phyloP scores from a whole-genome alignment of 2,797 vertebrate species.

The Tachyglossus aculeatus region DNA sequence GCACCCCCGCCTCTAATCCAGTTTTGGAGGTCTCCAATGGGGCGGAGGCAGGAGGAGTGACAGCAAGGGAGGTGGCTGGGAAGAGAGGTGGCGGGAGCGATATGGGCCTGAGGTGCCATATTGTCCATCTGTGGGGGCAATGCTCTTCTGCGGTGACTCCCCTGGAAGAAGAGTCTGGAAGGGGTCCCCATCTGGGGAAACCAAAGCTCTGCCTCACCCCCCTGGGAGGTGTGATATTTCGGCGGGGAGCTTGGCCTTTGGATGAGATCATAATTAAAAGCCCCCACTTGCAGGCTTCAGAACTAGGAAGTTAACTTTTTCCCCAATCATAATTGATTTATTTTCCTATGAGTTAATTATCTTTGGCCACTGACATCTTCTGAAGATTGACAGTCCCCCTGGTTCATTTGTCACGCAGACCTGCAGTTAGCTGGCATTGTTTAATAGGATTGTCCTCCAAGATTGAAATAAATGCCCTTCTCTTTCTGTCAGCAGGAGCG shows the following conservation, averaged over 20 bases:
- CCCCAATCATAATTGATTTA: conserved; percentile 45
- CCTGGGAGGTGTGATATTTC: no score
- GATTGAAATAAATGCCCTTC: conserved; percentile 60
- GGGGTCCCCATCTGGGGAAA: no score
- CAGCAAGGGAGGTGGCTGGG: no score
- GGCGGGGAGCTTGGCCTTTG: not conserved
- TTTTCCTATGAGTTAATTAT: conserved; percentile 55
- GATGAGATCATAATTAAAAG: conserved; percentile 37
- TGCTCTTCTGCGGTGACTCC: no score
- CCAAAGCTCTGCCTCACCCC: no score
- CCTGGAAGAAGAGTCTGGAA: no score
- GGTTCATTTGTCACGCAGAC: conserved; percentile 56
- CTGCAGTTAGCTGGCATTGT: conserved; percentile 57
- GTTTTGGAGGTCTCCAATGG: no score
- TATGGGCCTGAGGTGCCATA: no score
- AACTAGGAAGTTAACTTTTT: conserved; percentile 50
- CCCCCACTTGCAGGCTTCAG: conserved; percentile 23
- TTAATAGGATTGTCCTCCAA: conserved; percentile 56
- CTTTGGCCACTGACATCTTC: conserved; percentile 46
- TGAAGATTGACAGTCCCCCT: conserved; percentile 55
- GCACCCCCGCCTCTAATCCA: no score
- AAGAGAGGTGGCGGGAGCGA: no score
- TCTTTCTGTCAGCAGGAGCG: conserved; percentile 54
- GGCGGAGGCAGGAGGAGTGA: no score
- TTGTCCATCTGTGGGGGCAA: no score